Evolutionary conservation across 2,888 invertebrate species (phyloP), one percentile per base, ranked within the genome.

Genomic region (Trisateles emortualis): DNA sequence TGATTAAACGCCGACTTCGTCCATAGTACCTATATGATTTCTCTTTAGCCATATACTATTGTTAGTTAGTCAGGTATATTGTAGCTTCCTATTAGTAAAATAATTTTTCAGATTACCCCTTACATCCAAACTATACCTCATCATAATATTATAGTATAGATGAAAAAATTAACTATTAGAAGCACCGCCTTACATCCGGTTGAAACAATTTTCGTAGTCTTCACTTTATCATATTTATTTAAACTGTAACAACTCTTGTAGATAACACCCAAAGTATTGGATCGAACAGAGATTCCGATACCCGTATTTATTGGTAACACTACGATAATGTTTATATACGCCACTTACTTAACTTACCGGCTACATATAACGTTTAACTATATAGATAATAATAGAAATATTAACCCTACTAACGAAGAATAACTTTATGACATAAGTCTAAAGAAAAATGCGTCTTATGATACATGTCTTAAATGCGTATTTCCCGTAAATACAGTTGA

Each of bases 141-240:
- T 50, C n/a, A n/a, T 35, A 59, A 60, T 67, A 64, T 67, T 45
- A n/a, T n/a, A n/a, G n/a, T n/a, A n/a, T n/a, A n/a, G n/a, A n/a
- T n/a, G n/a, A 60, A 59, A 57, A 57, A 46, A 52, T 69, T 63
- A 68, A 22, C 68, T 68, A 75, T 72, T 77, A 59, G 53, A 67
- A 64, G 61, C 61, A 67, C 68, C 57, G 65, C 60, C 68, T 64
- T 56, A 76, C 75, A 82, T 83, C 83, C 83, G 80, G 80, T 81
- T 77, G 67, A 58, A 69, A 74, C 68, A 67, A 64, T 74, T 74
- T 81, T 69, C 62, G 65, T 77, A 59, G 5, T 1, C 10, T 69
- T 70, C 72, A 72, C 79, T 74, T 83, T 83, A 83, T 83, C 83
- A 72, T 73, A 75, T 76, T 72, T 82, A 74, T 80, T 79, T 76